A percentile compares a stretch with the other conserved stretches of the same genome.
phyloP scores from a whole-genome alignment of 2,113 vertebrate genomes.

The Clarias batrachus region DNA sequence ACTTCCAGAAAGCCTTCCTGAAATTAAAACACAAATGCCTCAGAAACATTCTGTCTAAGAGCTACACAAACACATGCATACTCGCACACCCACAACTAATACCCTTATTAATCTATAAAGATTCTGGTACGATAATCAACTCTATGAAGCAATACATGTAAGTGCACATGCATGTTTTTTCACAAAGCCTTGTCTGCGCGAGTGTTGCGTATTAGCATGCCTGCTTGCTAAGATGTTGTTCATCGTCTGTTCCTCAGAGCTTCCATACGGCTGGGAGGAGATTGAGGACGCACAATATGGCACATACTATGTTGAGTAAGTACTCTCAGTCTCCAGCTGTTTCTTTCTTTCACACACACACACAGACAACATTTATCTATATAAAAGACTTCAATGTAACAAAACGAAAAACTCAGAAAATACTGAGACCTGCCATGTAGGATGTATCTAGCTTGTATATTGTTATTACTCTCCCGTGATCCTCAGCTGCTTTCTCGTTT shows the following conservation, averaged over 20 bases:
- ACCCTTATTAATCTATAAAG: neutral
- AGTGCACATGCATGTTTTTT: neutral
- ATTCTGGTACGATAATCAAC: neutral
- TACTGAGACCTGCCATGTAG: neutral
- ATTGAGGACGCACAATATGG: conserved; percentile 97
- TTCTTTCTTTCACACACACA: neutral
- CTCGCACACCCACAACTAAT: conserved; percentile 21
- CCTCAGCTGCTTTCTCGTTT: neutral
- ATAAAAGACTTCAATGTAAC: neutral
- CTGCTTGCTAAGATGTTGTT: conserved; percentile 9
- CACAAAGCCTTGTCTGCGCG: neutral
- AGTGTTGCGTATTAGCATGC: conserved; percentile 16
- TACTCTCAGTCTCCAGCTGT: conserved; percentile 43
- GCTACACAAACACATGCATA: conserved; percentile 22
- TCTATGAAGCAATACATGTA: neutral
- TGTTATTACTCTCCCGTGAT: neutral
- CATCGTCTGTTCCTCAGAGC: conserved; percentile 73
- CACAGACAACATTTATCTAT: neutral
- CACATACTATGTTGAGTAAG: conserved; percentile 97
- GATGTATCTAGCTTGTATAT: neutral
- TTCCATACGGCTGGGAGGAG: conserved; percentile 98
- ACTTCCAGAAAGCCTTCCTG: no score
- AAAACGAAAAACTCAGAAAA: neutral
- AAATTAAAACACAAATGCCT: neutral
- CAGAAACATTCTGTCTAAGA: no score